Evolutionary conservation across 1,140 invertebrate genomes (phyloP), one percentile per base, ranked within the genome.

Genomic region (Drosophila prosaltans): DNA sequence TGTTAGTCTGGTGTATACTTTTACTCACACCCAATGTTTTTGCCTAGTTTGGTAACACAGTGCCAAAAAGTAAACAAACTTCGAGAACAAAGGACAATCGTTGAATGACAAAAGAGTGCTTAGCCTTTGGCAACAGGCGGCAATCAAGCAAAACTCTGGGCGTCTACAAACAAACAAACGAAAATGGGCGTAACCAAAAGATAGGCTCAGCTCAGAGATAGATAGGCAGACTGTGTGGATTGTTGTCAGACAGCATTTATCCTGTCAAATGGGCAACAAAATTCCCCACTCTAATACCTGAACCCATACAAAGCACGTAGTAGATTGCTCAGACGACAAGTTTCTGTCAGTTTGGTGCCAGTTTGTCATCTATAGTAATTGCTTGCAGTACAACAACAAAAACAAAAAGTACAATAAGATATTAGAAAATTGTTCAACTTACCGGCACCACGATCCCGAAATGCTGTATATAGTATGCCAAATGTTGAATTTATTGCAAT

Each of bases 401-500:
- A n/a, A 16, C 16, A 16, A 16, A 16, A 16, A 16, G 16, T 16
- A 16, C 16, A 16, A 16, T 16, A 16, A 16, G 16, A 16, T 16
- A 16, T 16, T 16, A 16, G 16, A 16, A 16, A 16, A 16, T 16
- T 16, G 16, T 43, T 36, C 30, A 16, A 86, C 88, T 79, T 89
- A 92, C 91, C 68, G 45, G 73, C 81, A 69, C 92, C 91, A 61
- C 93, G 94, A 51, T 96, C 95, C 63, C 95, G 94, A 85, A 95
- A 95, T 10, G 96, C 95, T 6, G 96, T 97, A 92, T 95, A 97
- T 21, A 96, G 93, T 16, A 95, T 95, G 69, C 93, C 93, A 90
- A 97, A 97, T 24, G 93, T 94, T 21, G 95, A 95, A 74, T 95
- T 95, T 63, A 95, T 92, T 6, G 95, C 95, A 55, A 93, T 93